phyloP scores from a whole-genome alignment of 2,113 vertebrate genomes.

The Rattus rattus region DNA sequence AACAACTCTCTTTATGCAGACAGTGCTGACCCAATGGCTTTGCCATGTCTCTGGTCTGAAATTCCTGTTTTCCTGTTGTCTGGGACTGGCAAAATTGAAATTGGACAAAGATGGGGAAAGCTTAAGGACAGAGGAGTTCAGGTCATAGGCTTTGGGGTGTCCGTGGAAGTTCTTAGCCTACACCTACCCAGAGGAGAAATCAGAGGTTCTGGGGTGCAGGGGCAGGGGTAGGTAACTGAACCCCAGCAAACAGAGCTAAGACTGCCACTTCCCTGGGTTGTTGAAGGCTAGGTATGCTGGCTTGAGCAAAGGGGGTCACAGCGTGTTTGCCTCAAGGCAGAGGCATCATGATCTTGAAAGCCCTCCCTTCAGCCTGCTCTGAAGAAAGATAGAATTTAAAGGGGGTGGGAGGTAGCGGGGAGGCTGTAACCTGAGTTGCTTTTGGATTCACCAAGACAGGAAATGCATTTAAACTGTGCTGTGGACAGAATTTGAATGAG shows the following conservation, averaged over 20 bases:
- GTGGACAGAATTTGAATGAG: constrained; percentile 57
- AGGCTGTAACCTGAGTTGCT: background rate
- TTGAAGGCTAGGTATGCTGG: too few species aligned
- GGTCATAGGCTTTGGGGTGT: background rate
- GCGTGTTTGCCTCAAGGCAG: rapidly evolving
- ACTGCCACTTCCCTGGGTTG: background rate
- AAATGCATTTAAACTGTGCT: constrained; percentile 40
- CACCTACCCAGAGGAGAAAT: background rate
- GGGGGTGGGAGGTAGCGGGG: background rate
- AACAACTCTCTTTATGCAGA: background rate
- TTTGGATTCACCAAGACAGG: constrained; percentile 20
- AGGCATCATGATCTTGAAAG: background rate
- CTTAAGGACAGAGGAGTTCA: background rate
- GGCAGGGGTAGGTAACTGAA: background rate
- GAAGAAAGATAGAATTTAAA: background rate
- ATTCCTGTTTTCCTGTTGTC: background rate
- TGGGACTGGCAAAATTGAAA: background rate
- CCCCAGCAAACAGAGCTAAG: background rate
- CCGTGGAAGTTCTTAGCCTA: background rate
- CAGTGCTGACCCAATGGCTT: too few species aligned
- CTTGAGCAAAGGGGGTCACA: rapidly evolving
- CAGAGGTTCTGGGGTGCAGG: background rate
- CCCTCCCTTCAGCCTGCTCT: background rate
- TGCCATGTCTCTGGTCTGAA: too few species aligned
- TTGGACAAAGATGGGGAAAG: background rate